phyloP scores from a whole-genome alignment of 2,888 invertebrate species.

The Leucophora obtusa region DNA sequence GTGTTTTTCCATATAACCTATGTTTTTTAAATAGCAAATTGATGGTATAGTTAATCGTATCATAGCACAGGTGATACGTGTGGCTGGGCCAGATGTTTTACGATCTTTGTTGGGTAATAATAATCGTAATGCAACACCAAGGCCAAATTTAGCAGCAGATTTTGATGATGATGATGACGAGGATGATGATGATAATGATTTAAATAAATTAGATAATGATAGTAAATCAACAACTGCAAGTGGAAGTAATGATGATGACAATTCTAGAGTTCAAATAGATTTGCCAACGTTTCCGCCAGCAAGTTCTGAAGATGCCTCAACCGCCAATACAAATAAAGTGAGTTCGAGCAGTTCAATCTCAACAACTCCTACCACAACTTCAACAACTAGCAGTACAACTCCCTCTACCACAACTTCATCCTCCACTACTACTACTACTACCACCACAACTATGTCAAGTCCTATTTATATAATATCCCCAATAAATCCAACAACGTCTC shows the following conservation, averaged over 20 bases:
- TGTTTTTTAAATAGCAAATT: slow-evolving; percentile 74
- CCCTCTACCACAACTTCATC: slow-evolving; percentile 40
- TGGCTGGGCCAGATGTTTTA: slow-evolving; percentile 86
- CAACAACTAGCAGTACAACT: slow-evolving; percentile 23
- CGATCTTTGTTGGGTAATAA: slow-evolving; percentile 74
- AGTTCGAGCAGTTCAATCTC: slow-evolving; percentile 68
- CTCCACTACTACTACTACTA: slow-evolving; percentile 51
- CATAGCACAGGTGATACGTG: slow-evolving; percentile 83
- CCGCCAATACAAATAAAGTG: slow-evolving; percentile 68
- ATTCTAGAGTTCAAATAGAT: slow-evolving; percentile 81
- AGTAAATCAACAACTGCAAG: slow-evolving; percentile 65
- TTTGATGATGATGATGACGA: slow-evolving; percentile 79
- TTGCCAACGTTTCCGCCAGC: slow-evolving; percentile 84
- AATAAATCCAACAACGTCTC: slow-evolving; percentile 36
- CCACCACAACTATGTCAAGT: slow-evolving; percentile 54
- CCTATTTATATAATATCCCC: slow-evolving; percentile 50
- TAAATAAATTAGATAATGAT: slow-evolving; percentile 70
- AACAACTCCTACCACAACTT: slow-evolving; percentile 39
- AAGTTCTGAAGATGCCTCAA: slow-evolving; percentile 64
- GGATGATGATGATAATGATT: slow-evolving; percentile 66
- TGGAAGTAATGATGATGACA: slow-evolving; percentile 64
- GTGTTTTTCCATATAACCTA: slow-evolving; percentile 36
- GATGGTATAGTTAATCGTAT: slow-evolving; percentile 78
- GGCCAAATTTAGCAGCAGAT: slow-evolving; percentile 79
- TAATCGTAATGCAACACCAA: slow-evolving; percentile 68